phyloP scores from a whole-genome alignment of 2,888 invertebrate species.

The Yponomeuta plumbellus region DNA sequence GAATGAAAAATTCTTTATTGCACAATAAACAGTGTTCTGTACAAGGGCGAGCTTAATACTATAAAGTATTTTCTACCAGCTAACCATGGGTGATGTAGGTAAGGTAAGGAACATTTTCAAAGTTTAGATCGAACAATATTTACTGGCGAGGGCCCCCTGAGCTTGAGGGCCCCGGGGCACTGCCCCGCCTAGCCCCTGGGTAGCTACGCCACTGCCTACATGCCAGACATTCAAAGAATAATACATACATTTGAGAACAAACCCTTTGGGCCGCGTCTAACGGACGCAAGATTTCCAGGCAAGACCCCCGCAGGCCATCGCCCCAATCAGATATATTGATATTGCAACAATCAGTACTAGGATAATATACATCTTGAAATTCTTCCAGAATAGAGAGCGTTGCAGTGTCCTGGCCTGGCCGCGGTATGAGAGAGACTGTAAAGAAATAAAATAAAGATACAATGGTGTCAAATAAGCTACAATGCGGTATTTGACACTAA shows the following conservation, averaged over 20 bases:
- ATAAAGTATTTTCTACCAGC: too few species aligned
- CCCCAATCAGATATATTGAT: constrained; percentile 88
- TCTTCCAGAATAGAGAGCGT: constrained; percentile 94
- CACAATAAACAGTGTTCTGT: too few species aligned
- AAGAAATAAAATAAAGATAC: constrained; percentile 40
- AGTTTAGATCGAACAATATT: too few species aligned
- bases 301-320: constrained; percentile 91
- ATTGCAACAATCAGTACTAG: constrained; percentile 79
- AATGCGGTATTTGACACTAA: too few species aligned
- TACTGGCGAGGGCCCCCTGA: too few species aligned
- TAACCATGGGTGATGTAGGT: too few species aligned
- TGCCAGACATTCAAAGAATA: background rate
- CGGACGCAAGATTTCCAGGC: constrained; percentile 84
- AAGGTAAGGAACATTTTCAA: too few species aligned
- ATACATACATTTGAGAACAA: background rate
- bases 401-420: constrained; percentile 90
- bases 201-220: too few species aligned
- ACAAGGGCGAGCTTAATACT: too few species aligned
- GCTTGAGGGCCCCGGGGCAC: too few species aligned
- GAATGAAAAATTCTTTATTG: too few species aligned
- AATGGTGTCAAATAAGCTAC: background rate
- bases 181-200: too few species aligned
- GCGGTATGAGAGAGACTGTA: constrained; percentile 90
- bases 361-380: constrained; percentile 91
- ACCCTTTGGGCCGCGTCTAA: constrained; percentile 32